Base-by-base conservation (phyloP, 2,113 vertebrate genomes). In the Corythornis madagascariensis region DNA sequence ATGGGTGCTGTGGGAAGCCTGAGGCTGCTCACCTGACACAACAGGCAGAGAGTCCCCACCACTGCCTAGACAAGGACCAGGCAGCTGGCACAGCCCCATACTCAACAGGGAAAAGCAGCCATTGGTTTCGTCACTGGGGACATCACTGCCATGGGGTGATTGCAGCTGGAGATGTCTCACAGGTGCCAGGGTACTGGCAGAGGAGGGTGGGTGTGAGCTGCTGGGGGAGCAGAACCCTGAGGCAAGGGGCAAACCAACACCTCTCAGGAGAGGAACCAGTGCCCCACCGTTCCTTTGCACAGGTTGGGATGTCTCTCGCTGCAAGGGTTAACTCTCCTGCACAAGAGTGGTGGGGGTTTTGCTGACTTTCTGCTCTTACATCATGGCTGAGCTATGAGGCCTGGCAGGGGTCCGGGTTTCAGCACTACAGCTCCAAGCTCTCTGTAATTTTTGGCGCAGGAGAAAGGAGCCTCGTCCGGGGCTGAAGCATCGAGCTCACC, bases 311-410 rank as follows among this genome's bases (percentile, higher is more conserved):
- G 18, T 43, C 28, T 28, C 28, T 43, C 26, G 11, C 69, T 1
- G 21, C 6, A 86, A 93, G 96, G 86, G 95, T 97, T 97, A 97
- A 97, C 64, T 59, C 59, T 45, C 65, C 59, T 2, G 0, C 4
- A 8, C 3, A 13, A 4, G 7, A 20, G 50, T 2, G 22, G 52
- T 45, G 74, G 80, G 66, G 94, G 76, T 55, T 88, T 93, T 87
- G 88, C 91, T 94, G 90, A 88, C 89, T 96, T 92, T 93, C 90
- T 93, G 85, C 92, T 87, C 97, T 98, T 95, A 98, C 96, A 98
- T 98, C 97, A 98, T 64, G 88, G 91, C 90, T 77, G 87, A 96
- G 97, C 97, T 97, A 97, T 97, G 97, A 96, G 92, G 91, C 95
- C 97, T 97, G 97, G 97, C 96, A 95, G 89, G 88, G 96, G 96